Percentiles rank a stretch among this genome's conserved stretches.
Conservation (phyloP, 1,140 invertebrate genomes). For the Zelostemma sp. region DNA sequence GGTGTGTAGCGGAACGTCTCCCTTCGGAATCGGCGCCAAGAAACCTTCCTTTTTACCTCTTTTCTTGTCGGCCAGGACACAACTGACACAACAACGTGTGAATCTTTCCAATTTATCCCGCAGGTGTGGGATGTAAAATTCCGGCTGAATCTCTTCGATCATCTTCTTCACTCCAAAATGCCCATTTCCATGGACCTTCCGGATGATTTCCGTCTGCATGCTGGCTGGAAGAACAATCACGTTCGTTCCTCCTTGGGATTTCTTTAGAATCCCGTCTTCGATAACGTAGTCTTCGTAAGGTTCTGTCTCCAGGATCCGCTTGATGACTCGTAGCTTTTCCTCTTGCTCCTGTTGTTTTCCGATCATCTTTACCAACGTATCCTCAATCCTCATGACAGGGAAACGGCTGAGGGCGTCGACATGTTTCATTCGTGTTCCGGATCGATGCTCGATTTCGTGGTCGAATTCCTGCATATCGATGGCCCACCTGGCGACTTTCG, state of each 20-base stretch:
- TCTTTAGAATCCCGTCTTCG: constrained; percentile 1
- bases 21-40: constrained; percentile 50
- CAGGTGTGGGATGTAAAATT: constrained; percentile 61
- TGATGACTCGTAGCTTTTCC: neutral
- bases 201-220: constrained; percentile 51
- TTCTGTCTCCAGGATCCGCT: neutral
- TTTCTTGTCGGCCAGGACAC: constrained; percentile 46
- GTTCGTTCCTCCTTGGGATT: constrained; percentile 7
- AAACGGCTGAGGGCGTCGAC: constrained; percentile 47
- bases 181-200: constrained; percentile 52
- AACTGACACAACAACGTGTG: constrained; percentile 52
- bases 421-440: constrained; percentile 38
- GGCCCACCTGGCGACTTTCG: constrained; percentile 28
- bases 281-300: constrained; percentile 16
- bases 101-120: constrained; percentile 49
- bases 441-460: constrained; percentile 47
- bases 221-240: constrained; percentile 40
- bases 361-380: constrained; percentile 1
- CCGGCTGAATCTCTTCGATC: constrained; percentile 53
- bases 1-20: constrained; percentile 48
- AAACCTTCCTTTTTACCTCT: constrained; percentile 43
- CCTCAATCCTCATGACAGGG: constrained; percentile 14
- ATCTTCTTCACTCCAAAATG: constrained; percentile 62
- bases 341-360: constrained; percentile 7
- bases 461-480: constrained; percentile 54